Base-by-base conservation (phyloP, 2,113 vertebrate genomes). In the Drymodes brunneopygia region DNA sequence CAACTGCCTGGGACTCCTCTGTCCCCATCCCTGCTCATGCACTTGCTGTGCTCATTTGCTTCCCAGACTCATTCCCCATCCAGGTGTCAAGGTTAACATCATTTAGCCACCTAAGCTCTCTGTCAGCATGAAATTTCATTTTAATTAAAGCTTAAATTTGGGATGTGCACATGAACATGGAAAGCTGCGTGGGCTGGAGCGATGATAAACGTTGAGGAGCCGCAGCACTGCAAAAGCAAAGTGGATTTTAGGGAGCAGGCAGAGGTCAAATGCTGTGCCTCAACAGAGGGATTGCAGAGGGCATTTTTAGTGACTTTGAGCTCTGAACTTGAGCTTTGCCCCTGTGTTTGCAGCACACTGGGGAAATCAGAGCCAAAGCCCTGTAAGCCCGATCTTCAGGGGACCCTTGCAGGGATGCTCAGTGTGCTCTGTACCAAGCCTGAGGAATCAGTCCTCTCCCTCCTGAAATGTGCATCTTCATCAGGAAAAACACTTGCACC, bases 301-400 rank as follows among this genome's bases (percentile, higher is more conserved):
- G 1, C 11, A 12, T 60, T 70, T 73, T 61, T 20, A 47, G 38
- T 36, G 81, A 64, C 36, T 77, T 25, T 29, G 60, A 92, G 90
- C 56, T 95, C 71, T 81, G 67, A 88, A 83, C 25, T 44, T 45
- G 42, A 80, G 67, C 53, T 88, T 60, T 90, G 66, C 20, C 75
- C 12, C 0, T 0, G 31, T 47, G 45, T 91, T 78, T 58, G 67
- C n/a, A 73, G 81, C 33, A 44, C 28, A 40, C 15, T 12, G 56
- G 70, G 50, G 72, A 42, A 88, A 90, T 60, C 16, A 51, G 60
- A 81, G 61, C 33, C 36, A 66, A 86, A 84, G 29, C 18, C 24
- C 47, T 12, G 0, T 6, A 38, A 73, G 58, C 24, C 47, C 78
- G n/a, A 72, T 65, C 36, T 65, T 81, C 45, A 40, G 35, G 53